These are phyloP conservation scores for Helobdella robusta DNA, from an alignment of 2,888 invertebrate genomes.

Conservation along the genomic window DNA sequence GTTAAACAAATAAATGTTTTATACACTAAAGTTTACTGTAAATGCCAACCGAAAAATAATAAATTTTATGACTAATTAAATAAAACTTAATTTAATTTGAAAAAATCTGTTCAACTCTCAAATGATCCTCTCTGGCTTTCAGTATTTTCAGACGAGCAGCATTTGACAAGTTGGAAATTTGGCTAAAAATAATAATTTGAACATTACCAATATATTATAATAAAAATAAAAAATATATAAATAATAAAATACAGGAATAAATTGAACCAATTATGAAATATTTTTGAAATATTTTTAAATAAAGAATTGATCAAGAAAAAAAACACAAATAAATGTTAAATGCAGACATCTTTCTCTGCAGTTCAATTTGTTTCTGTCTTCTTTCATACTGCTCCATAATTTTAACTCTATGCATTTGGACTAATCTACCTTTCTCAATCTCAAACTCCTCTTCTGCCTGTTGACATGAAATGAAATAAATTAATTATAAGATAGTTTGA, in stretches of 20 bases:
- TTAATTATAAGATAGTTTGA: neutral
- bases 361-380: conserved; percentile 96
- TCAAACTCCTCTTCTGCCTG: conserved; percentile 99
- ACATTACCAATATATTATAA: neutral
- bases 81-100: neutral
- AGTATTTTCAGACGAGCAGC: conserved; percentile 90
- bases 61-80: neutral
- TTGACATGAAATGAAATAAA: neutral
- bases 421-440: conserved; percentile 95
- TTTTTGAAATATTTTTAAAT: too few relatives aligned
- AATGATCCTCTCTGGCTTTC: conserved; percentile 90
- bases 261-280: neutral
- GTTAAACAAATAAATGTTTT: too few relatives aligned
- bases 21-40: too few relatives aligned
- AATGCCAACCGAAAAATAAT: neutral
- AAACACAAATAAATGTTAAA: too few relatives aligned
- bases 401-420: conserved; percentile 94
- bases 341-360: conserved; percentile 91
- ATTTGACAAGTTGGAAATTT: conserved; percentile 96
- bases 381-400: conserved; percentile 99
- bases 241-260: neutral
- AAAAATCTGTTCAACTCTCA: conserved; percentile 48
- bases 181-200: conserved; percentile 54
- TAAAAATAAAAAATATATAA: neutral
- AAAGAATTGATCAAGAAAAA: too few relatives aligned